Percentiles rank a stretch among this genome's conserved stretches.
These are phyloP conservation scores for Apogon talboti DNA, from an alignment of 2,797 vertebrate genomes.

Conservation along the genomic window DNA sequence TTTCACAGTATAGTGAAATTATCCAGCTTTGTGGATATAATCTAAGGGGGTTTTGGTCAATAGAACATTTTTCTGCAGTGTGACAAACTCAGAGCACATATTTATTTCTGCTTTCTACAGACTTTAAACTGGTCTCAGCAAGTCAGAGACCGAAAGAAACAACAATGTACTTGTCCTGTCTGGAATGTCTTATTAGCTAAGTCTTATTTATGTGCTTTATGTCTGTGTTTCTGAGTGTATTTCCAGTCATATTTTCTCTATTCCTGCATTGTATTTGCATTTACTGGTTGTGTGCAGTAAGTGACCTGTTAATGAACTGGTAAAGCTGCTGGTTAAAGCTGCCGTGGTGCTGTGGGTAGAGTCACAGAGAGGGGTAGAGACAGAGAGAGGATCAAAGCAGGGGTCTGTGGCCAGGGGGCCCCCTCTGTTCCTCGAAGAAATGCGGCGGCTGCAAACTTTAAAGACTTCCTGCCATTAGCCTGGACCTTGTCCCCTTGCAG, in stretches of 20 bases:
- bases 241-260: slow-evolving; percentile 4
- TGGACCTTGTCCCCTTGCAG: slow-evolving; percentile 92
- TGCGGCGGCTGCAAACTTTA: slow-evolving; percentile 93
- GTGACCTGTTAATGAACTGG: slow-evolving; percentile 96
- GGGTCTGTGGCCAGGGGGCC: slow-evolving; percentile 91
- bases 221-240: slow-evolving; percentile 4
- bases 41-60: too few relatives aligned
- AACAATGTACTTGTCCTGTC: not conserved
- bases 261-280: slow-evolving; percentile 5
- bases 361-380: not conserved
- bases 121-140: slow-evolving; percentile 31
- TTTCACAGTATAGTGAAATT: too few relatives aligned
- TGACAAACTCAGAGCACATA: too few relatives aligned
- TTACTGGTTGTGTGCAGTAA: slow-evolving; percentile 86
- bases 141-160: slow-evolving; percentile 25
- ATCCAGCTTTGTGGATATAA: too few relatives aligned
- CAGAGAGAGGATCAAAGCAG: slow-evolving; percentile 90
- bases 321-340: slow-evolving; percentile 69
- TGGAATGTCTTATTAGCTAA: slow-evolving; percentile 22
- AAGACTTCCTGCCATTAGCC: slow-evolving; percentile 99
- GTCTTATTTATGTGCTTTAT: not conserved
- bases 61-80: too few relatives aligned
- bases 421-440: slow-evolving; percentile 94
- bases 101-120: too few relatives aligned
- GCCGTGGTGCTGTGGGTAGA: slow-evolving; percentile 80